Base-by-base conservation (phyloP, 2,888 invertebrate species). In the Neuroscelio doddi region DNA sequence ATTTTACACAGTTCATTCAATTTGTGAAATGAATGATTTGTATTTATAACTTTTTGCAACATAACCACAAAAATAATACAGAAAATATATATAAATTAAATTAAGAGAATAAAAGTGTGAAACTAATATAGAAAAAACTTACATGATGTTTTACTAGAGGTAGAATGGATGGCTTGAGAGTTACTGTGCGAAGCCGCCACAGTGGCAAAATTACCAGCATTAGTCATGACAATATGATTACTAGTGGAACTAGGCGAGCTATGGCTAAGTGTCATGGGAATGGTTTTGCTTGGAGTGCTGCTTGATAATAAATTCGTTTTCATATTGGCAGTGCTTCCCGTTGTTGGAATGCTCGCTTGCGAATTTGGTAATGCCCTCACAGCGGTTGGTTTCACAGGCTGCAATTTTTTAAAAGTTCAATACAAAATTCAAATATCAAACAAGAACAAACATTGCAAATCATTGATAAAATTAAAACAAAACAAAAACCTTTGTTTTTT, bases 371-470 rank as follows among this genome's bases (percentile, higher is more conserved):
- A 70, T 59, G 83, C 82, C 75, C 87, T 85, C 76, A 95, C 90
- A 73, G 95, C 93, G 82, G 92, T 92, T 68, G 95, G 95, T 87
- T 95, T 95, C 74, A 95, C 91, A 85, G 93, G 93, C 92, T 94
- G 87, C 56, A 71, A 76, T 68, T 55, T 63, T 47, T 29, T 12
- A 17, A 46, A 5, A 17, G 12, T 5, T 39, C 16, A 24, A 38
- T 50, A 21, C 46, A 29, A 32, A 1, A 41, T 46, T 30, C 7
- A 9, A 47, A 47, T 26, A 10, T 51, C 4, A 50, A 51, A 9
- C 8, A 3, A 5, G 10, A 24, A 85, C 85, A n/a, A n/a, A n/a
- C n/a, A n/a, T n/a, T n/a, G n/a, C n/a, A n/a, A n/a, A n/a, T n/a
- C n/a, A n/a, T n/a, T n/a, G n/a, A n/a, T n/a, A n/a, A n/a, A n/a